Percentiles rank a stretch among this genome's conserved stretches.
Conservation (phyloP, 1,140 invertebrate genomes). For the Geopemphigus sp. region DNA sequence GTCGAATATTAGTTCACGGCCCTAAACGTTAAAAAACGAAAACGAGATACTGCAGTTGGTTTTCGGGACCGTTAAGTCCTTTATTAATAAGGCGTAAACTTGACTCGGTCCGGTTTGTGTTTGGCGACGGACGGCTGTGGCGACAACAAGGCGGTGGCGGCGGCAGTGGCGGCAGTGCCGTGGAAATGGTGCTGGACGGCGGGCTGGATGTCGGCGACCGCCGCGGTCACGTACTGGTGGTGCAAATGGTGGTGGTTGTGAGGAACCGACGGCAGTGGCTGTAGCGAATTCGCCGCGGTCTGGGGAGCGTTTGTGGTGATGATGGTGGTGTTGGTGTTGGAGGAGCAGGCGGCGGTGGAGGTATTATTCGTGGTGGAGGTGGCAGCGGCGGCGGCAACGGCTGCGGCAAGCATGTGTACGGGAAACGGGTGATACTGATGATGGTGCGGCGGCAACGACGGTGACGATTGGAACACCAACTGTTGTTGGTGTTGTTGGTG, state of each 20-base stretch:
- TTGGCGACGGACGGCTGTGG: slow-evolving; percentile 41
- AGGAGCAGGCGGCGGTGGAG: background rate
- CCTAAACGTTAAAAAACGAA: no score
- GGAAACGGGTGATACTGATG: slow-evolving; percentile 28
- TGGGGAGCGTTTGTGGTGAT: slow-evolving; percentile 14
- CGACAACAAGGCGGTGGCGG: background rate
- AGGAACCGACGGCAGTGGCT: background rate
- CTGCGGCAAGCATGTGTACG: slow-evolving; percentile 22
- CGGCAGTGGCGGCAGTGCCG: background rate
- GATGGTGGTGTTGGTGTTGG: slow-evolving; percentile 4
- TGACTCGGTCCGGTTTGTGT: slow-evolving; percentile 39
- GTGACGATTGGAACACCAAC: slow-evolving; percentile 13
- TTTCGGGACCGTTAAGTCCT: no score
- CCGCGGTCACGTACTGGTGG: slow-evolving; percentile 28
- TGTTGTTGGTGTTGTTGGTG: slow-evolving; percentile 17
- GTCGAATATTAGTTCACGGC: no score
- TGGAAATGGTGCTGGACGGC: slow-evolving; percentile 44
- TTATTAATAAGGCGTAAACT: slow-evolving; percentile 24
- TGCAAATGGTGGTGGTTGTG: background rate
- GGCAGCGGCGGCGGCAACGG: background rate
- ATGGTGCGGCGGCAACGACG: slow-evolving; percentile 17
- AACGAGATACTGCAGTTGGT: no score
- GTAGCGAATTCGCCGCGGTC: background rate
- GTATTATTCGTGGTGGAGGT: background rate
- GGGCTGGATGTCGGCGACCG: slow-evolving; percentile 15